Base-by-base conservation (phyloP, 2,113 vertebrate genomes). In the Sorex araneus region DNA sequence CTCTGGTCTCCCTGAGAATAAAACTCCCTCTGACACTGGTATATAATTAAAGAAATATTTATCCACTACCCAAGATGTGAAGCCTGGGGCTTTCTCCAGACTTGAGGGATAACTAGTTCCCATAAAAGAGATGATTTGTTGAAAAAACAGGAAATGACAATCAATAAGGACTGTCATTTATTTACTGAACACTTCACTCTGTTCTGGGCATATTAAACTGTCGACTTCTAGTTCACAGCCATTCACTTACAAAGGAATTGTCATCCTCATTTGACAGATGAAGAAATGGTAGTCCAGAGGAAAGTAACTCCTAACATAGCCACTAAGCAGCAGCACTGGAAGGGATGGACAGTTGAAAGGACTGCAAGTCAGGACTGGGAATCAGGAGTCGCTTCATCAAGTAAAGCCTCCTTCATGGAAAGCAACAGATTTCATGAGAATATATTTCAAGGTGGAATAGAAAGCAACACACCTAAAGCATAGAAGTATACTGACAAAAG, bases 11-110 rank as follows among this genome's bases (percentile, higher is more conserved):
- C 83, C 34, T 76, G n/a, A 71, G 30, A 32, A 78, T 70, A 36
- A 47, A 36, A 79, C 66, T 34, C 85, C 75, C 8, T 54, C 18
- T 50, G 66, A 66, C 12, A 75, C 15, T 67, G 47, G 30, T 7
- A 13, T 66, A 63, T 34, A 19, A 94, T 28, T 89, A 45, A 28
- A 57, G 7, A 87, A 93, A n/a, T 25, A 89, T 36, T 74, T 77
- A 73, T 6, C 43, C 45, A 81, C 25, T 45, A 19, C 60, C 47
- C 28, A 45, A 30, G 23, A 12, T n/a, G 21, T 12, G 40, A 6
- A n/a, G 60, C 57, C 57, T 43, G 6, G 12, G 28, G 12, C 7
- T 32, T 30, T 32, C 13, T 16, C 3, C 30, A 60, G 79, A 45
- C 12, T 12, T 60, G 25, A 12, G 32, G 32, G 70, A 60, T 8